These are phyloP conservation scores for Chromis chromis DNA, from an alignment of 2,797 vertebrate species.

Conservation along the genomic window DNA sequence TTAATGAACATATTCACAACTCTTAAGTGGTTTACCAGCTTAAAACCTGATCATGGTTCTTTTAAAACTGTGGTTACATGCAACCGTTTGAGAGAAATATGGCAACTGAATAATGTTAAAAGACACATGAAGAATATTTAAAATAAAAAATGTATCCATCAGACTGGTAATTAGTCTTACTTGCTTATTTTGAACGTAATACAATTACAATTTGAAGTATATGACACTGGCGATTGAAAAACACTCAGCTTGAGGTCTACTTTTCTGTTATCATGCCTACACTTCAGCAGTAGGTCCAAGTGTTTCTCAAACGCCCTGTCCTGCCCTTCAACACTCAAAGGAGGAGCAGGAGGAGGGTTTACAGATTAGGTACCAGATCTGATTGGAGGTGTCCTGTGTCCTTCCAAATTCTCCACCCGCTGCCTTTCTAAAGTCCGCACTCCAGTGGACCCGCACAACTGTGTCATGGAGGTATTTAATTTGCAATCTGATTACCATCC, in stretches of 20 bases:
- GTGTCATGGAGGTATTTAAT: slow-evolving; percentile 85
- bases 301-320: slow-evolving; percentile 26
- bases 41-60: slow-evolving; percentile 87
- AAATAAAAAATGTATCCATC: neutral
- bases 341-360: slow-evolving; percentile 59
- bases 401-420: slow-evolving; percentile 58
- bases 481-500: slow-evolving; percentile 89
- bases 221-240: neutral
- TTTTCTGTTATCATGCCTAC: neutral
- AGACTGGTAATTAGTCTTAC: neutral
- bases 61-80: slow-evolving; percentile 62
- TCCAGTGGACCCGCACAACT: slow-evolving; percentile 71
- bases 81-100: slow-evolving; percentile 35
- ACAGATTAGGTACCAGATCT: slow-evolving; percentile 74
- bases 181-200: slow-evolving; percentile 43
- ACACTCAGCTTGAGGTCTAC: neutral
- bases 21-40: slow-evolving; percentile 92
- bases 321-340: slow-evolving; percentile 50
- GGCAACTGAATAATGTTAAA: slow-evolving; percentile 29
- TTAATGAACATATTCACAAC: slow-evolving; percentile 89
- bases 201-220: slow-evolving; percentile 24
- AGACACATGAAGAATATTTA: slow-evolving; percentile 19
- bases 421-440: slow-evolving; percentile 57
- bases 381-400: slow-evolving; percentile 62
- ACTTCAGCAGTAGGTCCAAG: slow-evolving; percentile 17